Percentiles rank a stretch among this genome's conserved stretches.
Evolutionary conservation across 2,888 invertebrate species (phyloP).

Genomic region (Lordiphosa fenestrarum): DNA sequence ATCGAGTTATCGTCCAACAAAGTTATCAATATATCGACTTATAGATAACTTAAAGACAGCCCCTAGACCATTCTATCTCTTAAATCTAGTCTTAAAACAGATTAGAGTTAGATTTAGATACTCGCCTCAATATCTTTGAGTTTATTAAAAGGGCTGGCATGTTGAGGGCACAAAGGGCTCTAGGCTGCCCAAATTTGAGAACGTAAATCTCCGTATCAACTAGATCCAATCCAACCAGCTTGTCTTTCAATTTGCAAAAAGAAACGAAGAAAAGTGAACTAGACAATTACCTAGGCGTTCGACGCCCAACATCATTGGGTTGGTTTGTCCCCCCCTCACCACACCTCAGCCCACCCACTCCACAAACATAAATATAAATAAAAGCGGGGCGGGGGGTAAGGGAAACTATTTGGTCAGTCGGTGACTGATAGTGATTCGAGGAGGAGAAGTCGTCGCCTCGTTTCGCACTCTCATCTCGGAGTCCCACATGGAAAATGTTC

Average conservation of each 20-base stretch:
- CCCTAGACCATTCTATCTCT: too few relatives aligned
- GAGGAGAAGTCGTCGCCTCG: conserved; percentile 10
- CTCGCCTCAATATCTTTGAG: too few relatives aligned
- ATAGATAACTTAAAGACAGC: too few relatives aligned
- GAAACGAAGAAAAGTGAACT: background rate
- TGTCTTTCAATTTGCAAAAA: background rate
- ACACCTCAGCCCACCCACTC: conserved; percentile 12
- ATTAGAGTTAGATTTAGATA: too few relatives aligned
- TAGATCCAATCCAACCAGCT: too few relatives aligned
- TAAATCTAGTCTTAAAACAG: too few relatives aligned
- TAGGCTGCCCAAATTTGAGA: too few relatives aligned
- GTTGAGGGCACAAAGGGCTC: too few relatives aligned
- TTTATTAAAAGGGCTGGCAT: too few relatives aligned
- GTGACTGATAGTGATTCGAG: conserved; percentile 45
- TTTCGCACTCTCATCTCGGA: background rate
- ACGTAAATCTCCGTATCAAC: too few relatives aligned
- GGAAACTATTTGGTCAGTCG: conserved; percentile 49
- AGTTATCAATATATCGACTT: too few relatives aligned
- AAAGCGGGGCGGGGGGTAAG: background rate
- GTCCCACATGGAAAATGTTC: conserved; percentile 13
- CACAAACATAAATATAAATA: conserved; percentile 27
- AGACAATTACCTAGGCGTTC: conserved; percentile 30
- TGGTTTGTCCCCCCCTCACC: conserved; percentile 2
- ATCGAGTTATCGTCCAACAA: too few relatives aligned
- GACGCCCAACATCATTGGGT: conserved; percentile 14